Evolutionary conservation across 2,797 vertebrate genomes (phyloP).

Genomic region (Pipistrellus kuhlii): DNA sequence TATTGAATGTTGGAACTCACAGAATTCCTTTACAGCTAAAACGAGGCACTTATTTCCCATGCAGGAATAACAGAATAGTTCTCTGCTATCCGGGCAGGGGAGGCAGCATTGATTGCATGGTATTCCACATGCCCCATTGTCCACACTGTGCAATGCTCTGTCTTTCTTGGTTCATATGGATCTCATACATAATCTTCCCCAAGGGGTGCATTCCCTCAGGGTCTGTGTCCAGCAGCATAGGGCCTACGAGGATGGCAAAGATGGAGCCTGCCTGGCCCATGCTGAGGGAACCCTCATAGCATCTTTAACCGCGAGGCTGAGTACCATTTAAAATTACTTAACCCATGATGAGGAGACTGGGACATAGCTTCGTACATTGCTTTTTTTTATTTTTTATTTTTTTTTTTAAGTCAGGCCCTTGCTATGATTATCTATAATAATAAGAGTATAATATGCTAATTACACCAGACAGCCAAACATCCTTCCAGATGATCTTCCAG

Average conservation of each 20-base stretch:
- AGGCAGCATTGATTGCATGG: fast-evolving
- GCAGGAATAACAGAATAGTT: not conserved
- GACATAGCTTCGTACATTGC: too few relatives aligned
- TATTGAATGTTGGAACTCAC: fast-evolving
- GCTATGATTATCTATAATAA: not conserved
- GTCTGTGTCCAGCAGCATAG: not conserved
- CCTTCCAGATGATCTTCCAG: too few relatives aligned
- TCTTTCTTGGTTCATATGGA: fast-evolving
- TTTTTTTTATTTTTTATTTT: too few relatives aligned
- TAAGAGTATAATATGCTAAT: too few relatives aligned
- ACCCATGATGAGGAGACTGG: fast-evolving
- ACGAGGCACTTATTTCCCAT: not conserved
- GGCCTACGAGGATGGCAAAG: not conserved
- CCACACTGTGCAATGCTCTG: fast-evolving
- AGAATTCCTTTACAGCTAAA: not conserved
- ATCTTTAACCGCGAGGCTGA: fast-evolving
- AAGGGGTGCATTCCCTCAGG: not conserved
- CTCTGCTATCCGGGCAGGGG: not conserved
- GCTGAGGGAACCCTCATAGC: too few relatives aligned
- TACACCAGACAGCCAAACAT: too few relatives aligned
- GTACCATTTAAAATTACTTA: not conserved
- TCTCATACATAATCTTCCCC: not conserved
- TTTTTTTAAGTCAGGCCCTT: not conserved
- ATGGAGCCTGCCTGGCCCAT: not conserved
- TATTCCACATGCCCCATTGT: fast-evolving